phyloP scores from a whole-genome alignment of 2,113 vertebrate species.

The Ia io region DNA sequence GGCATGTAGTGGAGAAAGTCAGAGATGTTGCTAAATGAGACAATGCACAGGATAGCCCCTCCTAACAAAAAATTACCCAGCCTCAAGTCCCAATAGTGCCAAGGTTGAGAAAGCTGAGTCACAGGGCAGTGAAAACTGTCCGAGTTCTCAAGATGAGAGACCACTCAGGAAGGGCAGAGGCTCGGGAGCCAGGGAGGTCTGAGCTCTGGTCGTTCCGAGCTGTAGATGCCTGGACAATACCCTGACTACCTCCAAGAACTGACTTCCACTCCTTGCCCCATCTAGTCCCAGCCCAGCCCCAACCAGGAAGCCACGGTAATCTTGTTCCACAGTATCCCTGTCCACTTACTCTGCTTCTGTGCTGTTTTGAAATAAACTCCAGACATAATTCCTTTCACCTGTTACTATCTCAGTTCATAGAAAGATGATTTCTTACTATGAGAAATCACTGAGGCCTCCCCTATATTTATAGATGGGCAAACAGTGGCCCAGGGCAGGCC shows the following conservation, averaged over 20 bases:
- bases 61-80: neutral
- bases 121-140: neutral
- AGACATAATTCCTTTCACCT: neutral
- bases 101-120: neutral
- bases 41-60: neutral
- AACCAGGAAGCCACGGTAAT: neutral
- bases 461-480: neutral
- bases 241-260: neutral
- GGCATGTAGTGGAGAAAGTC: neutral
- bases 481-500: neutral
- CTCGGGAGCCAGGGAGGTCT: neutral
- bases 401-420: neutral
- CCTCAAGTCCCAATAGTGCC: neutral
- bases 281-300: neutral
- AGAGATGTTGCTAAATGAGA: neutral
- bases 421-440: neutral
- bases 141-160: no score
- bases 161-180: rapidly evolving
- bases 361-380: neutral
- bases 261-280: neutral
- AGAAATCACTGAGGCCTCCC: neutral
- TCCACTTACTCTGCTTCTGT: neutral
- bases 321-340: rapidly evolving
- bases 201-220: neutral
- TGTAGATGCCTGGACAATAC: neutral